Percentiles rank a stretch among this genome's conserved stretches.
These are phyloP conservation scores for Morus bassanus DNA, from an alignment of 2,797 vertebrate species.

Conservation along the genomic window DNA sequence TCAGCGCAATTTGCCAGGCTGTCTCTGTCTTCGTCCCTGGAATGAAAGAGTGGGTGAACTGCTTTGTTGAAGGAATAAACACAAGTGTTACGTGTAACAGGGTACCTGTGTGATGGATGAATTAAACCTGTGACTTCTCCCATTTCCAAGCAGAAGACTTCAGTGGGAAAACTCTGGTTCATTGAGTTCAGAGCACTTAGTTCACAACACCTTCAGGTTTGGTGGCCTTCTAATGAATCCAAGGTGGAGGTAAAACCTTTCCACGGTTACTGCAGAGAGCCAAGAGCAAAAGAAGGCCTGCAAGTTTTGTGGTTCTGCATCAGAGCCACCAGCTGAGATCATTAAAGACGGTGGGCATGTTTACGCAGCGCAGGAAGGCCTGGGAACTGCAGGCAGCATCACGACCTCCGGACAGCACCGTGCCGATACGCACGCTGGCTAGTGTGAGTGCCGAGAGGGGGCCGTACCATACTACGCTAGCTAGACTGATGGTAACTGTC, in stretches of 20 bases:
- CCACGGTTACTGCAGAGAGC: neutral
- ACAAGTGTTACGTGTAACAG: neutral
- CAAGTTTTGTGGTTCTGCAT: neutral
- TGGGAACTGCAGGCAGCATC: neutral
- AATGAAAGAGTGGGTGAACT: neutral
- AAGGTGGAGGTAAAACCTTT: neutral
- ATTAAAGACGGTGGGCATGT: neutral
- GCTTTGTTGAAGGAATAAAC: neutral
- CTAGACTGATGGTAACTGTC: neutral
- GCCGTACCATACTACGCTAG: neutral
- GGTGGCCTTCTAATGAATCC: neutral
- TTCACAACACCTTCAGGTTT: neutral
- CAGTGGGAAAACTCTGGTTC: neutral
- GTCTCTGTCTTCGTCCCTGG: neutral
- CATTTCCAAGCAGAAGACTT: neutral
- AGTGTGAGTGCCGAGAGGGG: accelerated
- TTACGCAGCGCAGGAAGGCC: neutral
- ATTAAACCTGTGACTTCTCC: neutral
- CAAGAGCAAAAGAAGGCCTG: neutral
- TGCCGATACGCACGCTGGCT: accelerated
- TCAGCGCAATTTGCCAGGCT: neutral
- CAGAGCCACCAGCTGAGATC: neutral
- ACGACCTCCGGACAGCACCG: accelerated
- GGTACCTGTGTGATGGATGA: neutral
- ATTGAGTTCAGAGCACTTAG: neutral